phyloP scores from a whole-genome alignment of 2,888 invertebrate species.

The Idaea aversata region DNA sequence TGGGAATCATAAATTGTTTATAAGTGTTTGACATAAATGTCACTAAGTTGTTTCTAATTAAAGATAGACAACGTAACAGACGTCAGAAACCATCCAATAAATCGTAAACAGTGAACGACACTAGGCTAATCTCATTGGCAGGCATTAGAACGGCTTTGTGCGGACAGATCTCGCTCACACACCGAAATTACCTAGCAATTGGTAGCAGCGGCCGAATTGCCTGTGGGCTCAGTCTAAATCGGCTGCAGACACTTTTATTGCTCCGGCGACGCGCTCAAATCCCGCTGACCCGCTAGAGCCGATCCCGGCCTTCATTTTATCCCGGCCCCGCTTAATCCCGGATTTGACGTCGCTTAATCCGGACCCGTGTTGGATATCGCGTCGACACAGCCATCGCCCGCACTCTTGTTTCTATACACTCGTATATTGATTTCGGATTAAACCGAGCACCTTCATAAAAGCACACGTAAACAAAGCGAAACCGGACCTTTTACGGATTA shows the following conservation, averaged over 20 bases:
- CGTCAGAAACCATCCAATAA: constrained; percentile 69
- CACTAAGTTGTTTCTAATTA: not conserved
- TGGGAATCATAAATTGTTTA: constrained; percentile 5
- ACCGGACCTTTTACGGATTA: constrained; percentile 48
- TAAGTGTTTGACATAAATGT: not conserved
- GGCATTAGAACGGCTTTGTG: constrained; percentile 77
- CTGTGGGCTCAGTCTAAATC: constrained; percentile 77
- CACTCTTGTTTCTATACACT: constrained; percentile 57
- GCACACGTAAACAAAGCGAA: constrained; percentile 50
- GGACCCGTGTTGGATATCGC: constrained; percentile 84
- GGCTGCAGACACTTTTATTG: constrained; percentile 82
- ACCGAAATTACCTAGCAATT: constrained; percentile 79
- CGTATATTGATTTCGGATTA: constrained; percentile 70
- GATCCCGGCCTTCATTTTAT: constrained; percentile 71
- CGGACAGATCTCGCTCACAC: constrained; percentile 76
- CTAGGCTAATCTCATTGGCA: constrained; percentile 77
- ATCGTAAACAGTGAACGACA: constrained; percentile 70
- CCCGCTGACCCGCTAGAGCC: constrained; percentile 74
- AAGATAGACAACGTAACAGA: constrained; percentile 9
- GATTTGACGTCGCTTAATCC: constrained; percentile 83
- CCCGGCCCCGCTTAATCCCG: constrained; percentile 76
- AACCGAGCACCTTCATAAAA: constrained; percentile 52
- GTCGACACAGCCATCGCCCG: constrained; percentile 75
- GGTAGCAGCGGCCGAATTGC: constrained; percentile 73
- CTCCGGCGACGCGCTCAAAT: constrained; percentile 61